Evolutionary conservation across 2,888 invertebrate genomes (phyloP).

Genomic region (Andrena praecox): DNA sequence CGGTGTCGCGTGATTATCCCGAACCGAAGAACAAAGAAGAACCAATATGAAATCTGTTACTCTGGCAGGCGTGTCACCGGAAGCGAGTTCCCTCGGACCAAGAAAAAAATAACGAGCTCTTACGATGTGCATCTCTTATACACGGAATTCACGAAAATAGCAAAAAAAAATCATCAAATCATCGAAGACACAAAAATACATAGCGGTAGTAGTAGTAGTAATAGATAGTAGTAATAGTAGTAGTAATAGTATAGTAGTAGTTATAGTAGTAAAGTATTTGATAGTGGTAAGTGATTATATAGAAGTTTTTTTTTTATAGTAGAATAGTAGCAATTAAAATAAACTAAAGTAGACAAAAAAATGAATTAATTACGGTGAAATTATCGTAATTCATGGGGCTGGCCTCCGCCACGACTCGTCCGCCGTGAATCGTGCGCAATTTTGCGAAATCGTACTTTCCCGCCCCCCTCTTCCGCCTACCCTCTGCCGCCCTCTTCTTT

Average conservation of each 20-base stretch:
- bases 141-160: constrained; percentile 59
- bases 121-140: constrained; percentile 29
- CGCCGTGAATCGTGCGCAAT: constrained; percentile 20
- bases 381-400: constrained; percentile 76
- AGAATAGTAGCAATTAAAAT: constrained; percentile 80
- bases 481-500: not conserved
- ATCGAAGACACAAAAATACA: constrained; percentile 81
- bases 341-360: constrained; percentile 81
- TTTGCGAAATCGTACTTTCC: constrained; percentile 5
- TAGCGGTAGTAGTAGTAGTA: constrained; percentile 69
- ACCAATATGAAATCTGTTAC: constrained; percentile 67
- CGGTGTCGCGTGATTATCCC: constrained; percentile 22
- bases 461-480: too few relatives aligned
- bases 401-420: constrained; percentile 52
- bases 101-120: constrained; percentile 58
- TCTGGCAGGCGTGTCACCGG: constrained; percentile 51
- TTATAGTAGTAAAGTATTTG: constrained; percentile 64
- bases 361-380: constrained; percentile 79
- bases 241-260: constrained; percentile 69
- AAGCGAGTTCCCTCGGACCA: constrained; percentile 52
- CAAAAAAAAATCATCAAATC: constrained; percentile 74
- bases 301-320: constrained; percentile 72
- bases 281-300: constrained; percentile 74
- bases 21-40: constrained; percentile 52
- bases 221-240: constrained; percentile 68